phyloP scores from a whole-genome alignment of 2,113 vertebrate species.

The Conger conger region DNA sequence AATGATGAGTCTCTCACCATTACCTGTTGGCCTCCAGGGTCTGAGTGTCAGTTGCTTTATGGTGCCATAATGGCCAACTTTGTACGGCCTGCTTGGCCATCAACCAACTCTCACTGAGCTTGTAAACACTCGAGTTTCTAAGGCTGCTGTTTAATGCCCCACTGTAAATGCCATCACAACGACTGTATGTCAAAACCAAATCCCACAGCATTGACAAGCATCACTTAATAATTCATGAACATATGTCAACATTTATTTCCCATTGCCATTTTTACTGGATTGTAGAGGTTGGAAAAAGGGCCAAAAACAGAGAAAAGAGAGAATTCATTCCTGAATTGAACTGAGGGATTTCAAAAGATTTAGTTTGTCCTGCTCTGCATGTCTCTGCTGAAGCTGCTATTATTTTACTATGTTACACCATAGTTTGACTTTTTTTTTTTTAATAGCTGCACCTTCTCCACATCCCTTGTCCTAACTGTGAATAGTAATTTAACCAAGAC shows the following conservation, averaged over 20 bases:
- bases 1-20: conserved; percentile 40
- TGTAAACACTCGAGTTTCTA: background rate
- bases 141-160: background rate
- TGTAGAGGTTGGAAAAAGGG: background rate
- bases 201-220: background rate
- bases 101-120: conserved; percentile 31
- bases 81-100: conserved; percentile 51
- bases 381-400: too few species aligned
- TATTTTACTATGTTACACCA: background rate
- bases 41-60: conserved; percentile 62
- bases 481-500: too few species aligned
- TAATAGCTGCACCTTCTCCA: background rate
- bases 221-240: background rate
- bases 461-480: too few species aligned
- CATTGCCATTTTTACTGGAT: background rate
- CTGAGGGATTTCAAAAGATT: background rate
- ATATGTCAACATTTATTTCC: background rate
- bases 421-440: background rate
- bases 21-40: conserved; percentile 51
- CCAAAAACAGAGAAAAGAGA: background rate
- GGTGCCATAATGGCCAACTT: conserved; percentile 52
- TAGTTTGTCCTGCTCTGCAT: background rate
- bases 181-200: background rate
- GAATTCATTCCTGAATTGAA: background rate
- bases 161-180: background rate